Evolutionary conservation across 2,797 vertebrate species (phyloP).

Genomic region (Staurois parvus): DNA sequence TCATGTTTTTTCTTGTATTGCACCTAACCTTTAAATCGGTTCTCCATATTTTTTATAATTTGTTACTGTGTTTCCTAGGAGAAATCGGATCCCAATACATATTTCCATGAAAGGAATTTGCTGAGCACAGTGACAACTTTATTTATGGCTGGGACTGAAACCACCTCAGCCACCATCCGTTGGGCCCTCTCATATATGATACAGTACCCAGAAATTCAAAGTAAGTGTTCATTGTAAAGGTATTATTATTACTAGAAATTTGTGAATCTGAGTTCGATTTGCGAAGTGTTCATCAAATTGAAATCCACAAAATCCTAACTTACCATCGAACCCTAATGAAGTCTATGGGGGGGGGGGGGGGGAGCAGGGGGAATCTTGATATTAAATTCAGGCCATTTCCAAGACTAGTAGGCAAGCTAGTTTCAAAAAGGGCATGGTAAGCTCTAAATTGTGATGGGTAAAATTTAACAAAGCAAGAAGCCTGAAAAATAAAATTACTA

Average conservation of each 20-base stretch:
- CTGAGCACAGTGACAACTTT: slow-evolving; percentile 67
- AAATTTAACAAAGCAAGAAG: no score
- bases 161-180: slow-evolving; percentile 68
- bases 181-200: slow-evolving; percentile 75
- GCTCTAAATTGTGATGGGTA: no score
- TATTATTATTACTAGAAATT: neutral
- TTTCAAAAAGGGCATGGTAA: no score
- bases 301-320: no score
- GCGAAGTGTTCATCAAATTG: no score
- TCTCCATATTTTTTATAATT: neutral
- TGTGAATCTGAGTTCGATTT: no score
- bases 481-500: no score
- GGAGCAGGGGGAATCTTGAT: no score
- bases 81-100: slow-evolving; percentile 62
- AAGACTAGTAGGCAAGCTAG: no score
- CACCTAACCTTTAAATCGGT: neutral
- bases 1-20: neutral
- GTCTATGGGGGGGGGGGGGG: no score
- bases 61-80: slow-evolving; percentile 65
- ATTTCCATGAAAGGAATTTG: slow-evolving; percentile 71
- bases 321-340: no score
- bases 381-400: no score
- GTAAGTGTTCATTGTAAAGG: slow-evolving; percentile 62
- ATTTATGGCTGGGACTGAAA: slow-evolving; percentile 74
- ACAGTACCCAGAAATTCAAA: slow-evolving; percentile 72